Percentiles rank a stretch among this genome's conserved stretches.
Evolutionary conservation across 1,140 invertebrate genomes (phyloP).

Genomic region (Notospermus geniculatus): DNA sequence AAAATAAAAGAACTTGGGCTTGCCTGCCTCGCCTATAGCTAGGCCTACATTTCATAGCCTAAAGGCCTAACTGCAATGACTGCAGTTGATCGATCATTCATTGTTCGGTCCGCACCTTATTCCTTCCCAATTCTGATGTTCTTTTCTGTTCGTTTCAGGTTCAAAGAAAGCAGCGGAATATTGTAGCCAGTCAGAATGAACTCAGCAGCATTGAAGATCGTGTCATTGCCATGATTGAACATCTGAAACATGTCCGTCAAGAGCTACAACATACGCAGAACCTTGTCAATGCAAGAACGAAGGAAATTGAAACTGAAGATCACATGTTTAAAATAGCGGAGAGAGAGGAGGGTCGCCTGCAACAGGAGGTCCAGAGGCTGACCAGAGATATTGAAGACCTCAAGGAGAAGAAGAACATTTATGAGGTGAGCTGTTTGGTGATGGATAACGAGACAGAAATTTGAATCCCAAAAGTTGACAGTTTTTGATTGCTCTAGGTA

Average conservation of each 20-base stretch:
- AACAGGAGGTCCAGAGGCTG: slow-evolving; percentile 50
- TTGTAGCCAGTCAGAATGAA: slow-evolving; percentile 41
- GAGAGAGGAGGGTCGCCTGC: slow-evolving; percentile 50
- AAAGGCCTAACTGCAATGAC: too few species aligned
- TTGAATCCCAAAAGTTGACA: too few species aligned
- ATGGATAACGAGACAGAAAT: too few species aligned
- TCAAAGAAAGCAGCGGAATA: slow-evolving; percentile 39
- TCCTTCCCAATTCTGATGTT: too few species aligned
- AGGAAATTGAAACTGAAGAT: slow-evolving; percentile 52
- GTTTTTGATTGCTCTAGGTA: too few species aligned
- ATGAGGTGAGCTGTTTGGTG: slow-evolving; percentile 41
- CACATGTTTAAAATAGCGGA: slow-evolving; percentile 50
- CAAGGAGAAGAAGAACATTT: slow-evolving; percentile 54
- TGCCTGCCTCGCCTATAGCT: too few species aligned
- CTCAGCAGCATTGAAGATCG: slow-evolving; percentile 47
- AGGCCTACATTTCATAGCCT: too few species aligned
- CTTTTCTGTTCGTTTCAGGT: too few species aligned
- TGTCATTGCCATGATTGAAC: slow-evolving; percentile 51
- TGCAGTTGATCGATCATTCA: too few species aligned
- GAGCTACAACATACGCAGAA: slow-evolving; percentile 54
- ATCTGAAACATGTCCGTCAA: slow-evolving; percentile 56
- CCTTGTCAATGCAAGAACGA: slow-evolving; percentile 44
- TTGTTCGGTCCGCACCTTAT: too few species aligned
- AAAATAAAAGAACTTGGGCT: too few species aligned
- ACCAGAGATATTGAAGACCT: slow-evolving; percentile 49